Evolutionary conservation across 2,113 vertebrate genomes (phyloP).

Genomic region (Carassius gibelio): DNA sequence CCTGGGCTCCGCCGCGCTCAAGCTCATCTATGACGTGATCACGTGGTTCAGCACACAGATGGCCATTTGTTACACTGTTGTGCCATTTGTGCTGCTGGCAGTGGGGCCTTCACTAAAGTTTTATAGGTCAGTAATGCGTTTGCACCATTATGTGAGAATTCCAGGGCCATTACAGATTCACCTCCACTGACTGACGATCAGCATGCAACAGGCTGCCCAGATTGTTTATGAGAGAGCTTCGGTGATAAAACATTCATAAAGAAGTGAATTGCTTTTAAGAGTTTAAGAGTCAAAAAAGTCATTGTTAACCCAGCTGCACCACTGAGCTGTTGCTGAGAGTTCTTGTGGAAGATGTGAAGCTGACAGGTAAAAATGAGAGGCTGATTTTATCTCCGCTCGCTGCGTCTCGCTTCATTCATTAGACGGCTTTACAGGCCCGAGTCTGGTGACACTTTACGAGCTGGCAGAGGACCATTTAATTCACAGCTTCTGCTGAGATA

Average conservation of each 20-base stretch:
- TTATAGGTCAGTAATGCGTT: slow-evolving; percentile 82
- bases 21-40: slow-evolving; percentile 85
- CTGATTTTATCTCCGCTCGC: slow-evolving; percentile 9
- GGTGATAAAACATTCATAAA: neutral
- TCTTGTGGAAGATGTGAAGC: neutral
- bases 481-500: slow-evolving; percentile 53
- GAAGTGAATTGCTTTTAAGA: neutral
- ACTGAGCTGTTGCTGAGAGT: slow-evolving; percentile 1
- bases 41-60: slow-evolving; percentile 91
- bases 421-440: slow-evolving; percentile 61
- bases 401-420: slow-evolving; percentile 53
- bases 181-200: neutral
- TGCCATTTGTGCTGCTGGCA: slow-evolving; percentile 92
- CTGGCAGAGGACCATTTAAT: slow-evolving; percentile 17
- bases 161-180: neutral
- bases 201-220: neutral
- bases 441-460: slow-evolving; percentile 52
- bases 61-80: slow-evolving; percentile 94
- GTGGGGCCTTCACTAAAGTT: slow-evolving; percentile 88
- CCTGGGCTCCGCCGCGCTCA: slow-evolving; percentile 78
- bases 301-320: neutral
- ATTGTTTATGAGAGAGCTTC: neutral
- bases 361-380: slow-evolving; percentile 22
- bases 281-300: neutral
- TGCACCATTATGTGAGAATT: neutral